Base-by-base conservation (phyloP, 2,113 vertebrate genomes). In the Peromyscus leucopus region DNA sequence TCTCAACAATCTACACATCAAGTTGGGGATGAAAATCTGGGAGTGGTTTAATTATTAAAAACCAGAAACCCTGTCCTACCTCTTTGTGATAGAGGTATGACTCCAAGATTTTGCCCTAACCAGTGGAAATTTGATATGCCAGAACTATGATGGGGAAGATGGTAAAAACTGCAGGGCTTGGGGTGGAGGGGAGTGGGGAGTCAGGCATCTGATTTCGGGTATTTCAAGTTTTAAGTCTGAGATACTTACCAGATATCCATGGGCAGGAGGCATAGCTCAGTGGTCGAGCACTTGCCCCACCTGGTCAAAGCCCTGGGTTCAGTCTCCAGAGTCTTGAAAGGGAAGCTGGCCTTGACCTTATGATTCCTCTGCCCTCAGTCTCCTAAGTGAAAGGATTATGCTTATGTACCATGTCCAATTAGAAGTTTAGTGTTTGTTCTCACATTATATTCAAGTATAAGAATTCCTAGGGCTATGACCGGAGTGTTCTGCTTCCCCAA, bases 371-470 rank as follows among this genome's bases (percentile, higher is more conserved):
- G 65, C 48, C 17, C 15, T 72, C 51, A 42, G 2, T 51, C 86
- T 88, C 48, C 86, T 24, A 28, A 74, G n/a, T 5, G 26, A 72
- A 28, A 19, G n/a, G 24, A 59, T 15, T 74, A 59, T 72, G 15
- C 36, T 57, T 42, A 57, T 89, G 48, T 57, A 31, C 26, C 39
- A 59, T 26, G 13, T 72, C 13, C 67, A 74, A 7, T 2, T n/a
- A 67, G 71, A 59, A 48, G 74, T 78, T 90, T 59, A 24, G 80
- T 94, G 90, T 92, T 57, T 48, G 36, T 46, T 89, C 46, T 78
- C 67, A 75, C 2, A 21, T 82, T 80, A 84, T 39, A 26, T 85
- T 42, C 69, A 95, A 84, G 79, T 31, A 26, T 72, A 93, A 78
- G 63, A 82, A 74, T 39, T 92, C 57, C n/a, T 69, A 57, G 24